Base-by-base conservation (phyloP, 2,797 vertebrate species). In the Borostomias antarcticus region DNA sequence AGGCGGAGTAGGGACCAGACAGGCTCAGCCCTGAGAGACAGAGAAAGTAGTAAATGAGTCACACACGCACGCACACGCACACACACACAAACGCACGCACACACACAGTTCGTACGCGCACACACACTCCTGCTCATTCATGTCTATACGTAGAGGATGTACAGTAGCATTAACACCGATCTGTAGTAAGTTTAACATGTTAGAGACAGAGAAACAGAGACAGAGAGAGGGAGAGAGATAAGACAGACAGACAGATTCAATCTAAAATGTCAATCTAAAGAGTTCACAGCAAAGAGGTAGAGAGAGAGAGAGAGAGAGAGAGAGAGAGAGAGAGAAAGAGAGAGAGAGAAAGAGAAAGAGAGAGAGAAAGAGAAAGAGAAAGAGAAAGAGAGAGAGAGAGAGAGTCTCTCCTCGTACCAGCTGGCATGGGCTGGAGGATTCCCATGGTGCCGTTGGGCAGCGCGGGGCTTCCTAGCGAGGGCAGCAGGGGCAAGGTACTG, bases 381-480 rank as follows among this genome's bases (percentile, higher is more conserved):
- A 8, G 56, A 8, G 21, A 4, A 45, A n/a, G 37, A 54, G 13
- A 33, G 32, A 10, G 13, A 21, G 7, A 58, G 62, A 73, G 5
- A 69, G 32, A 61, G 28, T 11, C 15, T 26, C 8, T n/a, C 45
- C 30, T 40, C 81, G n/a, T n/a, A 88, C 86, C 88, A 50, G 80
- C 11, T 25, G 62, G 73, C 60, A 94, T 73, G 69, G 94, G 93
- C 37, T 95, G 93, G 48, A 96, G 86, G 32, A 95, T 67, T 79
- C 88, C 87, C 70, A 94, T 86, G 45, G 91, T 93, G 82, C 96
- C 95, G 17, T 97, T 98, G 81, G 94, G 93, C 89, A 97, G 83
- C 0, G 93, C 89, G 11, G 92, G 75, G 21, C 88, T 93, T 86
- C 94, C 95, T 82, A 94, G 64, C 21, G 93, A 91, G 91, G 95